Evolutionary conservation across 2,888 invertebrate species (phyloP).

Genomic region (Megalurothrips usitatus): DNA sequence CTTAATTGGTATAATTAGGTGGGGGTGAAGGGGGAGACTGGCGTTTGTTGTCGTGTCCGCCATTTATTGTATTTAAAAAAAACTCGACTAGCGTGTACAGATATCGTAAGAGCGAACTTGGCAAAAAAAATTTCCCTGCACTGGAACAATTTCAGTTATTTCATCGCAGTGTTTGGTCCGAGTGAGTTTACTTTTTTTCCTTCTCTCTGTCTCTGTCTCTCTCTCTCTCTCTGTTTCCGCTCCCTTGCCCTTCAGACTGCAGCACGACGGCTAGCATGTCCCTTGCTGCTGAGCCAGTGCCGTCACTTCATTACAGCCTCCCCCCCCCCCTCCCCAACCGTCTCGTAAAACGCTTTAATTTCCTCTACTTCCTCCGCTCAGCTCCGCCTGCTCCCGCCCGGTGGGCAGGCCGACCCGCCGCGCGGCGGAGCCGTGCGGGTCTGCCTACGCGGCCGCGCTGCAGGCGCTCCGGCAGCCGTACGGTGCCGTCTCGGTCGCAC

Average conservation of each 20-base stretch:
- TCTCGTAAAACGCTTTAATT: background rate
- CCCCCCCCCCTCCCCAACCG: background rate
- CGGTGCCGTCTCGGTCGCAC: background rate
- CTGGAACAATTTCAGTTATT: too few relatives aligned
- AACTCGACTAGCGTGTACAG: too few relatives aligned
- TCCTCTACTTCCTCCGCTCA: background rate
- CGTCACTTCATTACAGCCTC: too few relatives aligned
- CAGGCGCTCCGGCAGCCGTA: too few relatives aligned
- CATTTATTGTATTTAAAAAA: background rate
- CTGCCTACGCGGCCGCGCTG: too few relatives aligned
- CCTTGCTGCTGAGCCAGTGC: background rate
- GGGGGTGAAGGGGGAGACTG: too few relatives aligned
- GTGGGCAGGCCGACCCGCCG: too few relatives aligned
- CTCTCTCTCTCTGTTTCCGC: background rate
- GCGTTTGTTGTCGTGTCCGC: background rate
- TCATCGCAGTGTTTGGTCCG: too few relatives aligned
- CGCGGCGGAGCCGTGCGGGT: too few relatives aligned
- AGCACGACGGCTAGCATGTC: background rate
- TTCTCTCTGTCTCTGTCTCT: background rate
- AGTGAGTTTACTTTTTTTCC: background rate
- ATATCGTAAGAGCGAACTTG: too few relatives aligned
- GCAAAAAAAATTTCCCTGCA: too few relatives aligned
- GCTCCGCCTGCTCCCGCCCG: too few relatives aligned
- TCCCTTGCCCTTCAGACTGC: background rate
- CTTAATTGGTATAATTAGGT: constrained; percentile 19